phyloP scores from a whole-genome alignment of 2,113 vertebrate genomes.

The Pelvicachromis taeniatus region DNA sequence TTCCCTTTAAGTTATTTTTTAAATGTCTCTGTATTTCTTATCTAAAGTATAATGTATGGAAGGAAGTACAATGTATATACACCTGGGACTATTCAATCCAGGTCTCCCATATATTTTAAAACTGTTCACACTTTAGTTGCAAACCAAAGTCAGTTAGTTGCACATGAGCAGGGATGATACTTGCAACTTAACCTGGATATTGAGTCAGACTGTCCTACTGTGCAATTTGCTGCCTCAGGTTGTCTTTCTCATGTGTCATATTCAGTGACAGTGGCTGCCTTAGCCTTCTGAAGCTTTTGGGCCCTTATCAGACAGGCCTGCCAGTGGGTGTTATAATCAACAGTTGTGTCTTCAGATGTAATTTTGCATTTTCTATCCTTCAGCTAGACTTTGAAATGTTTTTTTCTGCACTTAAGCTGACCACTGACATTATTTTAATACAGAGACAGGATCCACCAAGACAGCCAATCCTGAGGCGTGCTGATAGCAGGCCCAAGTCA shows the following conservation, averaged over 20 bases:
- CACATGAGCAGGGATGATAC: not conserved
- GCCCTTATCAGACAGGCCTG: slow-evolving; percentile 1
- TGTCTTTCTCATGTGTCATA: slow-evolving; percentile 24
- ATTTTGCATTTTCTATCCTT: slow-evolving; percentile 20
- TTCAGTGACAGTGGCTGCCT: slow-evolving; percentile 9
- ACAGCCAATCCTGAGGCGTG: slow-evolving; percentile 14
- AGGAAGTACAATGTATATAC: not conserved
- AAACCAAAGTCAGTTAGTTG: not conserved
- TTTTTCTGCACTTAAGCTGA: slow-evolving; percentile 7
- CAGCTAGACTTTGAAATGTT: slow-evolving; percentile 8
- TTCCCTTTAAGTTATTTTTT: too few species aligned
- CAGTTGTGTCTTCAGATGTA: slow-evolving; percentile 23
- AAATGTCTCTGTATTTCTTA: not conserved
- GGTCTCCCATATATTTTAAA: not conserved
- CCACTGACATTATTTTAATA: slow-evolving; percentile 45
- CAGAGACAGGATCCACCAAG: not conserved
- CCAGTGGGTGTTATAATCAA: slow-evolving; percentile 34
- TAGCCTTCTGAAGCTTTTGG: not conserved
- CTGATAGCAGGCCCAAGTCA: slow-evolving; percentile 3
- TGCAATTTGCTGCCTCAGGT: slow-evolving; percentile 1
- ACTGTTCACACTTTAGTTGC: not conserved
- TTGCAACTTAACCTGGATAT: not conserved
- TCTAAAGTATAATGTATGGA: not conserved
- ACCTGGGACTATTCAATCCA: not conserved
- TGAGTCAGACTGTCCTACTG: not conserved